Conservation (phyloP, 2,797 vertebrate species). For the Lithobates sylvaticus region DNA sequence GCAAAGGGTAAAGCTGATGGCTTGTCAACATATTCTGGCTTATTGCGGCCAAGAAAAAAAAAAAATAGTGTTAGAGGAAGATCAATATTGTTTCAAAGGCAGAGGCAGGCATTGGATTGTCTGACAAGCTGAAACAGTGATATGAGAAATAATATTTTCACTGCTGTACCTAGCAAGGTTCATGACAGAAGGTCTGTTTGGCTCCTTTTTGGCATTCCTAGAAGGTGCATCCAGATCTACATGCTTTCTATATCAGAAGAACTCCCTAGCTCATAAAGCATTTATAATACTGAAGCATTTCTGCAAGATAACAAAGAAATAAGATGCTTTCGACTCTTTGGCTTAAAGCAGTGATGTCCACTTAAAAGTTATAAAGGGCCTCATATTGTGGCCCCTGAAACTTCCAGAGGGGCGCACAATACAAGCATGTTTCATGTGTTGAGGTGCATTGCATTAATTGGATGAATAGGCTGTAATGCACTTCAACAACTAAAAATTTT, state of each 20-base stretch:
- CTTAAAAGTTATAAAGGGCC: too few relatives aligned
- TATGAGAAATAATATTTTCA: neutral
- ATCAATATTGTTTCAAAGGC: neutral
- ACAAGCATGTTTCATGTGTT: too few relatives aligned
- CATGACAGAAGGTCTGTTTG: neutral
- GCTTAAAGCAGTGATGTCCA: too few relatives aligned
- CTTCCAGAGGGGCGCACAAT: too few relatives aligned
- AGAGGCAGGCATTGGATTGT: neutral
- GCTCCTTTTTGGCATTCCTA: neutral
- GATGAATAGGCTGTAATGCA: too few relatives aligned
- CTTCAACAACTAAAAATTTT: too few relatives aligned
- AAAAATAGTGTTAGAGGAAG: neutral
- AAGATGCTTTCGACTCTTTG: neutral
- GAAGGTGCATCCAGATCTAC: neutral
- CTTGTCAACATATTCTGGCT: neutral
- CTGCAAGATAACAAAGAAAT: neutral
- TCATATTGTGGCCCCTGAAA: too few relatives aligned
- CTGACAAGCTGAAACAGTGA: neutral
- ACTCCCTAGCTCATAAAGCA: neutral
- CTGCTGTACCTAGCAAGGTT: neutral
- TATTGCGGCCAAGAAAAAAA: neutral
- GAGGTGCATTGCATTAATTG: too few relatives aligned
- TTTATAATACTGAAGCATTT: neutral
- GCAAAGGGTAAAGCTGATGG: neutral
- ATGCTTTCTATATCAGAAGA: neutral